Percentiles rank a stretch among this genome's conserved stretches.
Evolutionary conservation across 1,140 invertebrate species (phyloP).

Genomic region (Cydia pomonella): DNA sequence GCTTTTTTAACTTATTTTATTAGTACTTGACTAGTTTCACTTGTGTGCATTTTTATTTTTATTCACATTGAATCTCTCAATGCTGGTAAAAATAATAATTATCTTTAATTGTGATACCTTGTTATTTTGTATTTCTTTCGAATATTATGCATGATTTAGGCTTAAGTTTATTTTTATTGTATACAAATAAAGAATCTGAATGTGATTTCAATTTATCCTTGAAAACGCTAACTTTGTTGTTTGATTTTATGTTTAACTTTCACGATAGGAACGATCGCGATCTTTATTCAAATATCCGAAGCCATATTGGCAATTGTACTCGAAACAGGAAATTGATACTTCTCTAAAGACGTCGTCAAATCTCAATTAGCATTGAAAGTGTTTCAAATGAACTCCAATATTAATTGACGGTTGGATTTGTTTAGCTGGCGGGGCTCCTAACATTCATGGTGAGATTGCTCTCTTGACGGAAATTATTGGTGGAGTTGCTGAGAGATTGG

Average conservation of each 20-base stretch:
- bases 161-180: too few species aligned
- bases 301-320: not conserved
- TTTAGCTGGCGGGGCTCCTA: not conserved
- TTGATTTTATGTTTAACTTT: not conserved
- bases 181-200: not conserved
- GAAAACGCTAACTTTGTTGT: not conserved
- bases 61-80: too few species aligned
- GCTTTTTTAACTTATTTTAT: too few species aligned
- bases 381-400: not conserved
- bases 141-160: too few species aligned
- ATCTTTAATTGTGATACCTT: too few species aligned
- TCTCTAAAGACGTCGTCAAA: not conserved
- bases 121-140: too few species aligned
- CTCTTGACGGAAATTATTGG: too few species aligned
- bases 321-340: not conserved
- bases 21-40: too few species aligned
- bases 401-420: not conserved
- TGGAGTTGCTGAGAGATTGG: too few species aligned
- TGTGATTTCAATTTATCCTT: not conserved
- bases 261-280: not conserved
- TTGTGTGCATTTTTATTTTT: too few species aligned
- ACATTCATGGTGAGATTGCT: too few species aligned
- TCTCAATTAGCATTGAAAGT: not conserved
- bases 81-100: too few species aligned
- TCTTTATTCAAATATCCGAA: not conserved